These are phyloP conservation scores for Lepus europaeus DNA, from an alignment of 2,113 vertebrate genomes.

Conservation along the genomic window DNA sequence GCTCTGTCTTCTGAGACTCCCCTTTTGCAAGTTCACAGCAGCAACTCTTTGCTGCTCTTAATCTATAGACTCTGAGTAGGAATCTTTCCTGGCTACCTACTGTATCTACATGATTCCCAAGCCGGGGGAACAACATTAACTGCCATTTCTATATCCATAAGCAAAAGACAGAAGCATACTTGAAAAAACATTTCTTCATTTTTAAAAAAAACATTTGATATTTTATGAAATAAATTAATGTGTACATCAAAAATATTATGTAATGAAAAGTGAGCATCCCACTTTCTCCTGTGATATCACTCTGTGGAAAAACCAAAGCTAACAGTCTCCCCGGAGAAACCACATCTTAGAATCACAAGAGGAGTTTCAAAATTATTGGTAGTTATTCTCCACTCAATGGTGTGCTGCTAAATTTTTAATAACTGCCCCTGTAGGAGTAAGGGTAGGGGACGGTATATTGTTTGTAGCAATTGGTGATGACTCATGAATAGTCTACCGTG, in stretches of 20 bases:
- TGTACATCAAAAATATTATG: neutral
- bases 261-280: neutral
- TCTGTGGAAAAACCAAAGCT: neutral
- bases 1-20: neutral
- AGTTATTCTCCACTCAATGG: neutral
- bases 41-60: neutral
- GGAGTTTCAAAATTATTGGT: neutral
- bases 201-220: neutral
- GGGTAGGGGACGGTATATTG: neutral
- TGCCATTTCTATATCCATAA: neutral
- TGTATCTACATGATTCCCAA: neutral
- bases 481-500: neutral
- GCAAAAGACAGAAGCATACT: constrained; percentile 24
- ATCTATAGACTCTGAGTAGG: neutral
- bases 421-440: neutral
- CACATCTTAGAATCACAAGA: neutral
- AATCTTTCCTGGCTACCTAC: neutral
- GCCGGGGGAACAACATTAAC: neutral
- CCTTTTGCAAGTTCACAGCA: neutral
- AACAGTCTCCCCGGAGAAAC: neutral
- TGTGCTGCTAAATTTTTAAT: neutral
- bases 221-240: neutral
- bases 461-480: neutral
- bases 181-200: neutral
- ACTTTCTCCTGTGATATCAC: neutral